Evolutionary conservation across 2,888 invertebrate genomes (phyloP), one percentile per base, ranked within the genome.

Genomic region (Dasypolia templi): DNA sequence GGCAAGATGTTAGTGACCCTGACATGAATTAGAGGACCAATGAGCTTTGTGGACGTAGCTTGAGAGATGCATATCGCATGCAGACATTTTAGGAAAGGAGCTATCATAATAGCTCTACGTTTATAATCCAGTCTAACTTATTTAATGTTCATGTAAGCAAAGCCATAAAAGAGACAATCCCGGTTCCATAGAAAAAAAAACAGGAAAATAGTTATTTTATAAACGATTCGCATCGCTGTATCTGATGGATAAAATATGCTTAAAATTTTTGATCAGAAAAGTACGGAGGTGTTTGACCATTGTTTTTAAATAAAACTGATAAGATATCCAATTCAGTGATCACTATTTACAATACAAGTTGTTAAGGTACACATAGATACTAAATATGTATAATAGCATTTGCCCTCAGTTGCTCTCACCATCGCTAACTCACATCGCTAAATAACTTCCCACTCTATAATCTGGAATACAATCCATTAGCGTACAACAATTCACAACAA

Each of bases 1-100:
- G 62, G 66, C 75, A 70, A 73, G 68, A 61, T 68, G n/a, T 61
- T 1, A 32, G 35, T 55, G 83, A 56, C 87, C 85, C 29, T 87
- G 86, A 82, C 85, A 85, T 56, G 59, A 62, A 79, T 71, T 35
- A 14, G 56, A 59, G 35, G n/a, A 62, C 46, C 17, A 68, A 68
- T 17, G 56, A 51, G 69, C n/a, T 64, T 51, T 56, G 58, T 69
- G 44, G 72, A n/a, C 29, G 49, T 53, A 58, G 61, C 32, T 68
- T 51, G 26, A 17, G 53, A n/a, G 55, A 71, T 73, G 53, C 68
- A 29, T 69, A 73, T 68, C 62, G 5, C 7, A 11, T 58, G 17
- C 46, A 39, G 17, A 35, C 51, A 44, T 42, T 32, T 35, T 12
- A 49, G 17, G 14, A 51, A 49, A 51, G 17, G 17, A 77, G 32